These are phyloP conservation scores for Anguilla rostrata DNA, from an alignment of 2,113 vertebrate species.

Conservation along the genomic window DNA sequence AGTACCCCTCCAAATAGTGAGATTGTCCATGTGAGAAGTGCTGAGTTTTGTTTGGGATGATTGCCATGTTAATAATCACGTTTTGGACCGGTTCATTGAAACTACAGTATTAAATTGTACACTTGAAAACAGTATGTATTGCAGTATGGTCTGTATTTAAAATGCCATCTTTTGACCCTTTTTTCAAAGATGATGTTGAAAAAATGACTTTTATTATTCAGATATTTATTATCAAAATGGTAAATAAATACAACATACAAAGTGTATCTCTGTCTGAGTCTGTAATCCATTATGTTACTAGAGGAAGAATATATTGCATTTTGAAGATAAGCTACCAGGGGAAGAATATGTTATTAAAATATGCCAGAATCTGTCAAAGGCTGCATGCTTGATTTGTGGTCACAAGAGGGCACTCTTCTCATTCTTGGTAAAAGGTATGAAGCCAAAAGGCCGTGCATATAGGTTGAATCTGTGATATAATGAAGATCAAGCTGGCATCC, in stretches of 20 bases:
- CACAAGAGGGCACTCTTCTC: background rate
- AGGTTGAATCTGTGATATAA: background rate
- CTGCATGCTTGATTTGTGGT: background rate
- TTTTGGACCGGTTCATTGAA: background rate
- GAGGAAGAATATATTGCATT: background rate
- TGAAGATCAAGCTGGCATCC: background rate
- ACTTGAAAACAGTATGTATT: slow-evolving; percentile 38
- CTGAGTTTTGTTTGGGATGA: background rate
- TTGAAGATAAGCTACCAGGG: background rate
- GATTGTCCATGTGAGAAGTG: background rate
- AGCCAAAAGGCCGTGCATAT: background rate
- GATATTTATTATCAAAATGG: slow-evolving; percentile 46
- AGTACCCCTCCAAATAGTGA: background rate
- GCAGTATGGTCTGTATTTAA: slow-evolving; percentile 47
- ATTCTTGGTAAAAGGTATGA: background rate
- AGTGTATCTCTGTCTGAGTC: background rate
- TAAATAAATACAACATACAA: slow-evolving; percentile 33
- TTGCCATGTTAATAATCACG: background rate
- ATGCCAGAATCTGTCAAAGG: background rate
- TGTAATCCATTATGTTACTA: background rate
- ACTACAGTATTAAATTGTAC: slow-evolving; percentile 56
- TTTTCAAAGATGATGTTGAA: slow-evolving; percentile 16
- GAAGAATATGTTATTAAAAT: background rate
- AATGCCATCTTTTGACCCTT: slow-evolving; percentile 33
- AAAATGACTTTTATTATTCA: slow-evolving; percentile 34